Conservation (phyloP, 2,888 invertebrate species). For the Lasioglossum oenotherae region DNA sequence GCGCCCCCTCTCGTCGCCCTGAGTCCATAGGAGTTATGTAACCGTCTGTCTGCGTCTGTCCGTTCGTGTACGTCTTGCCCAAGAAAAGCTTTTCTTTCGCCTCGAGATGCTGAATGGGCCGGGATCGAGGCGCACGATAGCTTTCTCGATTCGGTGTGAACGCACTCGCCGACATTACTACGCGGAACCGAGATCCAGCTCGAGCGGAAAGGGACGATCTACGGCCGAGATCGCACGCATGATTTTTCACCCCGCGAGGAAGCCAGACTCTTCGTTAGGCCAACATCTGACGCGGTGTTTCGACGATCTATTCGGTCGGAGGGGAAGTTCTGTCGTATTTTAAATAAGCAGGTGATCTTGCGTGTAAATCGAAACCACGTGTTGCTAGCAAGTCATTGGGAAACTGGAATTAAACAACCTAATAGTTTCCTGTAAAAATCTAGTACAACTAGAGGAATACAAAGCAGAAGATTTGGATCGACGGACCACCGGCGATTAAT, state of each 20-base stretch:
- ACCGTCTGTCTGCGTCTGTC: slow-evolving; percentile 78
- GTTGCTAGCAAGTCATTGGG: too few species aligned
- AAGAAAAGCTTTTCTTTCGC: slow-evolving; percentile 72
- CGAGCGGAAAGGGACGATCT: slow-evolving; percentile 50
- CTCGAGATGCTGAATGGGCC: slow-evolving; percentile 69
- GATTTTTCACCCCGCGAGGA: slow-evolving; percentile 31
- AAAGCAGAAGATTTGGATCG: background rate
- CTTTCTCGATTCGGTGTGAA: slow-evolving; percentile 74
- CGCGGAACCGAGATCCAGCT: slow-evolving; percentile 18
- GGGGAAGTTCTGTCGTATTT: too few species aligned
- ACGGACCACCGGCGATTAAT: background rate
- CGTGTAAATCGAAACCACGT: too few species aligned
- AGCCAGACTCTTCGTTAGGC: background rate
- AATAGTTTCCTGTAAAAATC: background rate
- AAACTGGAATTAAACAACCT: too few species aligned
- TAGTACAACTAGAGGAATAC: background rate
- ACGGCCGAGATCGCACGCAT: slow-evolving; percentile 25
- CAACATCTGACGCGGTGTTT: background rate
- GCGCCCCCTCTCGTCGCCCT: slow-evolving; percentile 21
- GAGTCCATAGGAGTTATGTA: slow-evolving; percentile 79
- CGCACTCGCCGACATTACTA: slow-evolving; percentile 49
- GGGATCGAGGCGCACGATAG: slow-evolving; percentile 72
- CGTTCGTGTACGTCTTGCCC: slow-evolving; percentile 70
- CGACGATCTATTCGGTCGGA: too few species aligned
- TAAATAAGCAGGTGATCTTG: too few species aligned